These are phyloP conservation scores for Brachionus calyciflorus DNA, from an alignment of 1,140 invertebrate genomes.

Conservation along the genomic window DNA sequence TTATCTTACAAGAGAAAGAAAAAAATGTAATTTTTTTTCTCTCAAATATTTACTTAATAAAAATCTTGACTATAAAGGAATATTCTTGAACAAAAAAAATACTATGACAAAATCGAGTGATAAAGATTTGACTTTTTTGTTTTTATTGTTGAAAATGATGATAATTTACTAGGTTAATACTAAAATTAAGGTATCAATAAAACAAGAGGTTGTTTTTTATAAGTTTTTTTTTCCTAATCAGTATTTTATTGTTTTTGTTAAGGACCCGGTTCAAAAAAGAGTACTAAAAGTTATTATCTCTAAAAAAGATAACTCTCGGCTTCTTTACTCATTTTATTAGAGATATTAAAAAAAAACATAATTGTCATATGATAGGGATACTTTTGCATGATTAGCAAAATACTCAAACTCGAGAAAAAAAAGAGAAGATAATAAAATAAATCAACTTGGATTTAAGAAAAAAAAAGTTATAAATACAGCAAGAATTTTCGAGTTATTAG, in stretches of 20 bases:
- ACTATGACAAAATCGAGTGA: slow-evolving; percentile 8
- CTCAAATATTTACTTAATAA: no score
- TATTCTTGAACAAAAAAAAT: not conserved
- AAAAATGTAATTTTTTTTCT: no score
- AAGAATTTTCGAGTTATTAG: not conserved
- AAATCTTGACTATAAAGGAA: no score
- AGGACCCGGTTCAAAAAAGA: not conserved
- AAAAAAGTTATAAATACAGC: slow-evolving; percentile 29
- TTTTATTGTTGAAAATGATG: slow-evolving; percentile 30
- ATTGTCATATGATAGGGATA: slow-evolving; percentile 7
- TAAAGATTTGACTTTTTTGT: not conserved
- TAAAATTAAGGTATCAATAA: slow-evolving; percentile 20
- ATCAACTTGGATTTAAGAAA: not conserved
- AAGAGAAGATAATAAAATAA: slow-evolving; percentile 13
- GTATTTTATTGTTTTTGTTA: slow-evolving; percentile 14
- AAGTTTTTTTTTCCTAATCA: slow-evolving; percentile 22
- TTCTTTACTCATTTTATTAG: slow-evolving; percentile 30
- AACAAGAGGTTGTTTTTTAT: not conserved
- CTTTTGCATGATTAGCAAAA: slow-evolving; percentile 15
- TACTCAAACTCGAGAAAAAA: not conserved
- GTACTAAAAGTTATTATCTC: slow-evolving; percentile 6
- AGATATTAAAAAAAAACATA: slow-evolving; percentile 17
- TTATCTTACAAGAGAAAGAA: no score
- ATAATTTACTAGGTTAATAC: slow-evolving; percentile 14
- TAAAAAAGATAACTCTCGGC: slow-evolving; percentile 34